A percentile compares a stretch with the other conserved stretches of the same genome.
These are phyloP conservation scores for Peromyscus nudipes DNA, from an alignment of 2,797 vertebrate genomes.

Conservation along the genomic window DNA sequence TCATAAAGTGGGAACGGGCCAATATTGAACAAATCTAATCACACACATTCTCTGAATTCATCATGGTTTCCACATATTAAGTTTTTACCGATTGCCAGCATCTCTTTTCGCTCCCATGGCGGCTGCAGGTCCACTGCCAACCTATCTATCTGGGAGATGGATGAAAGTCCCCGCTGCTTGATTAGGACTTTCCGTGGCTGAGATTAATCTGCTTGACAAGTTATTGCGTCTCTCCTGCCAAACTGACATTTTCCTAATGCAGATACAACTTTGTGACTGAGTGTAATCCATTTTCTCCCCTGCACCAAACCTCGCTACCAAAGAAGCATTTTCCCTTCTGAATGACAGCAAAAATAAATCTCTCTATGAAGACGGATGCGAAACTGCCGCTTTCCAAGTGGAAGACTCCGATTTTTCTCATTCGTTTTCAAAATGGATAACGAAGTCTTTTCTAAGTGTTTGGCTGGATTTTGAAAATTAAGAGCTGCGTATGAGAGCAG, in stretches of 20 bases:
- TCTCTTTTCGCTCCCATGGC: neutral
- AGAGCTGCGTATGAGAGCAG: neutral
- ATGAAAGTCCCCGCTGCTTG: conserved; percentile 46
- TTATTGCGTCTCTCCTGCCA: conserved; percentile 59
- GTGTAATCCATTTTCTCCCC: conserved; percentile 62
- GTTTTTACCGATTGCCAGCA: neutral
- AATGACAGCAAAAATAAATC: conserved; percentile 74
- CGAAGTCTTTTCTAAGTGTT: neutral
- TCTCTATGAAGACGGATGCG: neutral
- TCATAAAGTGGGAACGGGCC: neutral
- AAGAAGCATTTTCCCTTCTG: conserved; percentile 44
- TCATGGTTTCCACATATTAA: conserved; percentile 18
- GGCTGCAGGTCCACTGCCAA: conserved; percentile 1
- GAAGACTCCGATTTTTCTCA: conserved; percentile 30
- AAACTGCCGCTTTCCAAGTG: conserved; percentile 4
- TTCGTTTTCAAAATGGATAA: conserved; percentile 42
- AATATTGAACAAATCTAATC: conserved; percentile 54
- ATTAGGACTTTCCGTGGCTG: conserved; percentile 63
- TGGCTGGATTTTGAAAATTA: conserved; percentile 24
- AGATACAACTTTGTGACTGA: conserved; percentile 57
- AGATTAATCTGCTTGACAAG: conserved; percentile 77
- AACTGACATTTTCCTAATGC: conserved; percentile 74
- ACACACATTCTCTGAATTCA: conserved; percentile 45
- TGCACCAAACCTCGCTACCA: conserved; percentile 38
- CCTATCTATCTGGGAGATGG: conserved; percentile 53